phyloP scores from a whole-genome alignment of 2,113 vertebrate species.

The Canis aureus region DNA sequence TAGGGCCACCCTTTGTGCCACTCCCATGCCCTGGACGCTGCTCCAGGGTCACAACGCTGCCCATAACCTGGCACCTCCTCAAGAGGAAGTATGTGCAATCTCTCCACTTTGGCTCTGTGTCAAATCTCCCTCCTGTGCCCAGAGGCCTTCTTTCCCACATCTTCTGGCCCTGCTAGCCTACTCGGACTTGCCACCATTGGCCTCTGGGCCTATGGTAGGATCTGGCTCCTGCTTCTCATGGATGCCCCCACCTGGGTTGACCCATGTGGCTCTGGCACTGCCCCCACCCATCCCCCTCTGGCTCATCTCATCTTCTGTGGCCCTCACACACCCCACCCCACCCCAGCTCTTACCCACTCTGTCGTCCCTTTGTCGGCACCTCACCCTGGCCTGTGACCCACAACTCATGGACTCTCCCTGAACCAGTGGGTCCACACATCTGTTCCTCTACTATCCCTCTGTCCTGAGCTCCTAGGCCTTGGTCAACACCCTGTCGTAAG shows the following conservation, averaged over 20 bases:
- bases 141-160: neutral
- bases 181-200: neutral
- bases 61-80: neutral
- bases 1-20: neutral
- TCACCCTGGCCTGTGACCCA: neutral
- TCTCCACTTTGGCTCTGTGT: neutral
- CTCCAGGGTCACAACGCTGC: neutral
- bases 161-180: neutral
- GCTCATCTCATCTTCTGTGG: neutral
- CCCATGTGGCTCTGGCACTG: neutral
- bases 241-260: neutral
- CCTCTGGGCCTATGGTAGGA: neutral
- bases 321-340: neutral
- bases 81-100: neutral
- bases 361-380: neutral
- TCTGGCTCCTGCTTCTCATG: neutral
- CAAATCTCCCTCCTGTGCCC: neutral
- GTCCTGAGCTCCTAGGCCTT: neutral
- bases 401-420: neutral
- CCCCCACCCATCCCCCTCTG: neutral
- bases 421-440: neutral
- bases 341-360: no score
- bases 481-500: neutral
- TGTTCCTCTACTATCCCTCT: neutral
- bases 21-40: accelerated